These are phyloP conservation scores for Panthera leo DNA, from an alignment of 2,113 vertebrate species.

Conservation along the genomic window DNA sequence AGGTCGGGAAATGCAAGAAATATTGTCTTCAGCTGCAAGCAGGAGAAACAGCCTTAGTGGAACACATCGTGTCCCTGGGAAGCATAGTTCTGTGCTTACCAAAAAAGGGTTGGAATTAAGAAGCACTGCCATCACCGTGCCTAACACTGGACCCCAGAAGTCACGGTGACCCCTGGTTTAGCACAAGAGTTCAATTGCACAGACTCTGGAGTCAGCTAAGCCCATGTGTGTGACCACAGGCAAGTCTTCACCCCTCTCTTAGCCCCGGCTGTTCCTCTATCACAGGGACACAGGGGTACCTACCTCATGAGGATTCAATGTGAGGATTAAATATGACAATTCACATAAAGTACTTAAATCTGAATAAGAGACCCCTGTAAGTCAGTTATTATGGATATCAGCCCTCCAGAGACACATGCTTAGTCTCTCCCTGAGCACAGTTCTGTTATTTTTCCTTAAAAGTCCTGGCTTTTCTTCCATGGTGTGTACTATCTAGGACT, in stretches of 20 bases:
- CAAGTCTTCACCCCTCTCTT: not conserved
- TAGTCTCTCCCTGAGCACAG: not conserved
- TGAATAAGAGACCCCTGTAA: not conserved
- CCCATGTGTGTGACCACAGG: not conserved
- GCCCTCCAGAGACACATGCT: not conserved
- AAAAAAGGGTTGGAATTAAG: not conserved
- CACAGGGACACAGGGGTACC: not conserved
- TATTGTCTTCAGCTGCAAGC: not conserved
- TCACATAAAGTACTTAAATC: not conserved
- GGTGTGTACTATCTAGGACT: accelerated
- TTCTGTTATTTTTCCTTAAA: not conserved
- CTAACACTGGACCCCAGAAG: not conserved
- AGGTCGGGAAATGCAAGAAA: not conserved
- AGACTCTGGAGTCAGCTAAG: not conserved
- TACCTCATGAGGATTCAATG: not conserved
- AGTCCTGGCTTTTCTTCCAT: not conserved
- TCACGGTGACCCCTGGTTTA: accelerated
- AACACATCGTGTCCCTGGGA: not conserved
- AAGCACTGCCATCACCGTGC: not conserved
- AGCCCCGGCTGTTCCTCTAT: not conserved
- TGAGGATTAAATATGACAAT: not conserved
- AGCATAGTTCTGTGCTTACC: not conserved
- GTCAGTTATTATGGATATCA: too few relatives aligned
- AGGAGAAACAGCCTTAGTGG: not conserved
- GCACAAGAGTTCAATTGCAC: not conserved